Conservation (phyloP, 2,113 vertebrate genomes). For the Sebastes schlegelii region DNA sequence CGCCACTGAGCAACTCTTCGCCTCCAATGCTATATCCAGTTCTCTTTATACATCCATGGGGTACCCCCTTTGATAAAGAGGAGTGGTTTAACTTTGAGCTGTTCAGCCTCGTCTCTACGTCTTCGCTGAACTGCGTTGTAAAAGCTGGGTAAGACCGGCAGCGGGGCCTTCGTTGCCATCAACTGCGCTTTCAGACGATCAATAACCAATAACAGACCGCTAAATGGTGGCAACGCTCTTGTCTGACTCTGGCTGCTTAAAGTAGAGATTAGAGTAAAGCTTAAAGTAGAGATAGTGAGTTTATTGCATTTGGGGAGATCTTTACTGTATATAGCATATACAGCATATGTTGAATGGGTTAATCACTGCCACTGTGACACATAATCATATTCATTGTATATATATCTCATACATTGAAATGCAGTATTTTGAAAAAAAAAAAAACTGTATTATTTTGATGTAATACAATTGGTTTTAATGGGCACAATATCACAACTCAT, state of each 20-base stretch:
- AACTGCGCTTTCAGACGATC: neutral
- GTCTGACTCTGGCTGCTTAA: neutral
- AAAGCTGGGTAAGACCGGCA: neutral
- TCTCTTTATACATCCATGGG: too few relatives aligned
- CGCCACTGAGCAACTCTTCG: too few relatives aligned
- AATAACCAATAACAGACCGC: neutral
- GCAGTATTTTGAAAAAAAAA: neutral
- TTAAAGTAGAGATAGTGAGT: neutral
- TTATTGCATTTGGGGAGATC: neutral
- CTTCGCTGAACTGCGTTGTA: neutral
- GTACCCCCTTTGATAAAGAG: neutral
- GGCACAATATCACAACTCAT: conserved; percentile 21
- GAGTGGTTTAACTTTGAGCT: neutral
- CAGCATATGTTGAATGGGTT: neutral
- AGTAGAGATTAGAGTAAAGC: neutral
- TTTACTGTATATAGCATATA: neutral
- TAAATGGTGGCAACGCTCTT: neutral
- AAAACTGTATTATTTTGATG: conserved; percentile 1
- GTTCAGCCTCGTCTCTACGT: neutral
- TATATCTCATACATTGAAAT: neutral
- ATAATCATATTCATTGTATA: neutral
- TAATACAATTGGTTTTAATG: conserved; percentile 27
- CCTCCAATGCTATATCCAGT: too few relatives aligned
- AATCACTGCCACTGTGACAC: neutral
- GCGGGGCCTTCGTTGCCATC: neutral